Conservation (phyloP, 2,797 vertebrate genomes). For the Pseudocheirus occidentalis region DNA sequence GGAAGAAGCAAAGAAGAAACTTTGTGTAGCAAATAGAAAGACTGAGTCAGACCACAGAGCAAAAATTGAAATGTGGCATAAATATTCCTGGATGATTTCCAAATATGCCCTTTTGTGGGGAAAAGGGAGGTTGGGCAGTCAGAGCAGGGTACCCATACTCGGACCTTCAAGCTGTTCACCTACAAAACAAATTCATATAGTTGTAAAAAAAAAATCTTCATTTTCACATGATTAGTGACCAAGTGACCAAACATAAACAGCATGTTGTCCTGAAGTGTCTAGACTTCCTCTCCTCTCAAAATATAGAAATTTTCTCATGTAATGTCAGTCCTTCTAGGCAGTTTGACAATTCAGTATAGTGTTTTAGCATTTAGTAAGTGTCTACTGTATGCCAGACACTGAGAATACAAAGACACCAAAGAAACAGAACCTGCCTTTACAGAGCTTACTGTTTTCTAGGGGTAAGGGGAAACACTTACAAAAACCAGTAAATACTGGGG, state of each 20-base stretch:
- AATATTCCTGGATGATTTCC: neutral
- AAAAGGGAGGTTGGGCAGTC: neutral
- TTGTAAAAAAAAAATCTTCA: conserved; percentile 10
- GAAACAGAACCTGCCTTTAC: neutral
- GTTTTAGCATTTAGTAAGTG: neutral
- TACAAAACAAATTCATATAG: conserved; percentile 12
- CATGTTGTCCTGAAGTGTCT: neutral
- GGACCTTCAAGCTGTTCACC: neutral
- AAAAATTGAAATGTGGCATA: no score
- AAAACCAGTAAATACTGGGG: neutral
- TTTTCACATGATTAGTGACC: neutral
- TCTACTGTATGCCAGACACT: neutral
- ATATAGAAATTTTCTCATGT: neutral
- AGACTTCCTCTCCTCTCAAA: neutral
- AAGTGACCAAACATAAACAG: neutral
- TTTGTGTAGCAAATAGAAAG: neutral
- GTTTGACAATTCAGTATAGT: neutral
- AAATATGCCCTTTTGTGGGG: neutral
- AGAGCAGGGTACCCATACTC: neutral
- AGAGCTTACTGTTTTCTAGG: neutral
- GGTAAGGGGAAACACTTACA: neutral
- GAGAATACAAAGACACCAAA: neutral
- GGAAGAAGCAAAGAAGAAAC: conserved; percentile 45
- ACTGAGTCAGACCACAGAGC: neutral
- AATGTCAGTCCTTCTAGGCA: neutral